Evolutionary conservation across 1,140 invertebrate genomes (phyloP), one percentile per base, ranked within the genome.

Genomic region (Ips nitidus): DNA sequence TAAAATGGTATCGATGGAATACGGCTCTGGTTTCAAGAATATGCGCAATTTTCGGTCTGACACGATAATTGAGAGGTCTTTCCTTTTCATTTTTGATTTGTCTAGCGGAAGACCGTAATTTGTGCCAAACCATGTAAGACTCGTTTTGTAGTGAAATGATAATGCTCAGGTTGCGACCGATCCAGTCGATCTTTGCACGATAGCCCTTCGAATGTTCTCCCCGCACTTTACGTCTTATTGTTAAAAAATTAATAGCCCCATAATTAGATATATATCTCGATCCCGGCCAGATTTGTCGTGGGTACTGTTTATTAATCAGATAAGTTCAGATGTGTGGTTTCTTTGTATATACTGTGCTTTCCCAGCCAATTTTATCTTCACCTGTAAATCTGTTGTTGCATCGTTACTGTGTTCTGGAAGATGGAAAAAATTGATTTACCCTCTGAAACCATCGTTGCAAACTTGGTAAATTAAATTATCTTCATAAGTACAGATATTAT

Each of bases 21-120:
- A 47, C 45, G 45, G 45, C n/a, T 47, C 45, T 47, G n/a, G 22
- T 22, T 22, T 22, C 22, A 22, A 22, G 22, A 22, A 22, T 22
- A 22, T 22, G 22, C 22, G 22, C 22, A 22, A 22, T 22, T 22
- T 22, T 22, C 22, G 22, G 52, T 65, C 67, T 75, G 74, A 76
- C 73, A 55, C 40, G 45, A 60, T 76, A 76, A 76, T 76, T 76
- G 75, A 69, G 66, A 62, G 67, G 63, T 65, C 67, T 65, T 71
- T 71, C 69, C 60, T 64, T 45, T 70, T 60, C 45, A 72, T 72
- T 75, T 77, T 74, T 72, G 71, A 73, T 74, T 74, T 76, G 73
- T 74, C 70, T 73, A 73, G 73, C 74, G 75, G 75, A 76, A 76
- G 70, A 76, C 75, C 75, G 71, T 76, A 76, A 76, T 76, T 76